Evolutionary conservation across 2,113 vertebrate genomes (phyloP).

Genomic region (Pelmatolapia mariae): DNA sequence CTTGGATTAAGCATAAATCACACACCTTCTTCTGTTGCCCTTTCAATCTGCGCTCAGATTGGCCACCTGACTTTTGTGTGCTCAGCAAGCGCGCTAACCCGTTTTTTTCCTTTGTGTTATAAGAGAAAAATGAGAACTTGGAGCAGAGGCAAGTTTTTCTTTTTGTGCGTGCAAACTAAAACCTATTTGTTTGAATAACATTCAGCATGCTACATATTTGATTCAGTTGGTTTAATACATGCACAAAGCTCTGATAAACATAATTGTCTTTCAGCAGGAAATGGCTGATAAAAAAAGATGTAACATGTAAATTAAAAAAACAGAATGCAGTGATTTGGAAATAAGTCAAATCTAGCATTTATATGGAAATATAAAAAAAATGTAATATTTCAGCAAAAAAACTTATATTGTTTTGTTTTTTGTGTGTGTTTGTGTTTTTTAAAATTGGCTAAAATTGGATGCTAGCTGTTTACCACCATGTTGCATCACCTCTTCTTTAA

Average conservation of each 20-base stretch:
- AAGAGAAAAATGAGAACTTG: conserved; percentile 9
- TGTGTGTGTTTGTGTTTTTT: not conserved
- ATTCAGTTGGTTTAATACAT: not conserved
- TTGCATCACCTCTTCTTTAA: not conserved
- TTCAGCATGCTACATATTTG: not conserved
- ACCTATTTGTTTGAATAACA: not conserved
- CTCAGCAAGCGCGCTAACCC: conserved; percentile 6
- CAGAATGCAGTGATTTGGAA: not conserved
- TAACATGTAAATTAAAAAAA: not conserved
- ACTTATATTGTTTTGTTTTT: not conserved
- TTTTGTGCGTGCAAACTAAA: not conserved
- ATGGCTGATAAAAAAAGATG: not conserved
- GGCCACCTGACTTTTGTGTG: conserved; percentile 22
- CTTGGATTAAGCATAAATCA: conserved; percentile 54
- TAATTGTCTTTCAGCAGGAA: not conserved
- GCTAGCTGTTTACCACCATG: not conserved
- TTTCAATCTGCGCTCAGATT: conserved; percentile 28
- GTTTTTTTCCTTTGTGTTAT: not conserved
- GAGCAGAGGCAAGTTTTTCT: not conserved
- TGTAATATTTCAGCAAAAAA: not conserved
- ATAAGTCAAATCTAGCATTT: not conserved
- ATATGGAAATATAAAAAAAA: not conserved
- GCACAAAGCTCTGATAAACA: not conserved
- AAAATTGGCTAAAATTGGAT: not conserved
- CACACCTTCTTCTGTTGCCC: conserved; percentile 9